A percentile compares a stretch with the other conserved stretches of the same genome.
Conservation (phyloP, 2,888 invertebrate species). For the Drymonia ruficornis region DNA sequence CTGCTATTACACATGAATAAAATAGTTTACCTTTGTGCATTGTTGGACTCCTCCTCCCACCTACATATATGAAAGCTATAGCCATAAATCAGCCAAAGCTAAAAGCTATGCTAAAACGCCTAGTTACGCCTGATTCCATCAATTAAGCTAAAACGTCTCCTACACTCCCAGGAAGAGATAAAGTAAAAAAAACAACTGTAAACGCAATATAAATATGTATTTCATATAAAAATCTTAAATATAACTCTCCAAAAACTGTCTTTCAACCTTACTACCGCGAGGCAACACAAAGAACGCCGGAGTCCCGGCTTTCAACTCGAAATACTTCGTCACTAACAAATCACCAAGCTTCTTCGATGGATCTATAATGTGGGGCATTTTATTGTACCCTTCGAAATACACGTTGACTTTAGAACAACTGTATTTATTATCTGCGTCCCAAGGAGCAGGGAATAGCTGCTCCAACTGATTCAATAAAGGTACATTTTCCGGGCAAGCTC, state of each 20-base stretch:
- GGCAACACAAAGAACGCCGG: conserved; percentile 87
- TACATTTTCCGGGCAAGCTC: conserved; percentile 90
- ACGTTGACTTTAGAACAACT: conserved; percentile 85
- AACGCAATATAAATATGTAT: conserved; percentile 8
- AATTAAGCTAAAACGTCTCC: no score
- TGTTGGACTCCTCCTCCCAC: no score
- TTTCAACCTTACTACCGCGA: conserved; percentile 83
- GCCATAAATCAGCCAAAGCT: no score
- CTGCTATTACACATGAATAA: no score
- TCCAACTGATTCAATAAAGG: conserved; percentile 76
- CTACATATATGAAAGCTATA: no score
- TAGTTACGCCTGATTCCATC: no score
- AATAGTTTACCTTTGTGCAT: no score
- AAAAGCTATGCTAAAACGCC: no score
- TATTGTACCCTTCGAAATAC: conserved; percentile 89
- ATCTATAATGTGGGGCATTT: conserved; percentile 85
- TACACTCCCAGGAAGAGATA: no score
- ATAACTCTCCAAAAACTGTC: conserved; percentile 83
- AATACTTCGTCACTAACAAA: conserved; percentile 85
- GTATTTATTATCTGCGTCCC: conserved; percentile 89
- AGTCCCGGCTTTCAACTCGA: conserved; percentile 86
- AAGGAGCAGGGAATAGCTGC: conserved; percentile 88
- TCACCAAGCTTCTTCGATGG: conserved; percentile 83
- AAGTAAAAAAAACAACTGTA: conserved; percentile 10
- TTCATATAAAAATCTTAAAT: conserved; percentile 8